Percentiles rank a stretch among this genome's conserved stretches.
phyloP scores from a whole-genome alignment of 2,888 invertebrate genomes.

The Drosophila merina region DNA sequence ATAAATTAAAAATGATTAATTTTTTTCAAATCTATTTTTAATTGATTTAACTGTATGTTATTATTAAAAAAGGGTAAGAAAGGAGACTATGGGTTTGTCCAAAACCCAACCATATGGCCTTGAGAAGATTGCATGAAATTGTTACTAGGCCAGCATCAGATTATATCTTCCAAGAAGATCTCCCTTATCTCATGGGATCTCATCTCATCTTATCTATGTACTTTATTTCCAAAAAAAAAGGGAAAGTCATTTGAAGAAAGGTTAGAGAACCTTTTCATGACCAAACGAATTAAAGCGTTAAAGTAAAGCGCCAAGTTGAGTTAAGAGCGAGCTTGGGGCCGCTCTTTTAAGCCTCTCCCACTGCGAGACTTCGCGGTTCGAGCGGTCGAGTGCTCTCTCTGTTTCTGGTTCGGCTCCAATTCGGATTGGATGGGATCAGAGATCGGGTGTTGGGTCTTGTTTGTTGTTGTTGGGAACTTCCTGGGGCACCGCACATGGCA shows the following conservation, averaged over 20 bases:
- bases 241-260: conserved; percentile 3
- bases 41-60: too few relatives aligned
- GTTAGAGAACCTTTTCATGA: not conserved
- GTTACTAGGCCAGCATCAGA: not conserved
- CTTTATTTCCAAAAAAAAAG: not conserved
- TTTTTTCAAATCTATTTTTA: too few relatives aligned
- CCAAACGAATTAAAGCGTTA: not conserved
- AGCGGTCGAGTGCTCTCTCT: not conserved
- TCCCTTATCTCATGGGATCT: not conserved
- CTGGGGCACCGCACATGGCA: conserved; percentile 1
- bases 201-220: conserved; percentile 6
- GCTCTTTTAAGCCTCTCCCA: not conserved
- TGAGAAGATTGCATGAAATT: not conserved
- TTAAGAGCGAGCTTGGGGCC: not conserved
- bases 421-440: conserved; percentile 2
- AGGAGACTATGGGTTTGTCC: not conserved
- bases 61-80: not conserved
- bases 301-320: not conserved
- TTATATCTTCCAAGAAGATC: not conserved
- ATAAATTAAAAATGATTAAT: too few relatives aligned
- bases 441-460: not conserved
- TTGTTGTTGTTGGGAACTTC: not conserved
- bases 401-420: not conserved
- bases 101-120: not conserved
- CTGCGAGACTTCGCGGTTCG: not conserved